Conservation (phyloP, 2,113 vertebrate genomes). For the Elaphurus davidianus region DNA sequence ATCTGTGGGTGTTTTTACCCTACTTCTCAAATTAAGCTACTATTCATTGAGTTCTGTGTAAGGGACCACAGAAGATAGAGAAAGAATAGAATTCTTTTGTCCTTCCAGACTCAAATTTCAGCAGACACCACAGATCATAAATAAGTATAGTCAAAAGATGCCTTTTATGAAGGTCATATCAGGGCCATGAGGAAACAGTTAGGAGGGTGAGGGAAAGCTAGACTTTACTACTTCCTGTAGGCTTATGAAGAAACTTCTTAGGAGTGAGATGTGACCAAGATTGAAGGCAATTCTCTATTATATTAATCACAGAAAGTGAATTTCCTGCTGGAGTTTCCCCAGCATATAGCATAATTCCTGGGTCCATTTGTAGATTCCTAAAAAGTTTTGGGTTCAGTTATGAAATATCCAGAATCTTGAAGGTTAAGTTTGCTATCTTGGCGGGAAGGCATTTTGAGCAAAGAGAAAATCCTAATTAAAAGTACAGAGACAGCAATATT, state of each 20-base stretch:
- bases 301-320: background rate
- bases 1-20: background rate
- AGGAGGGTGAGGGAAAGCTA: rapidly evolving
- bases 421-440: background rate
- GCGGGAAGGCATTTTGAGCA: background rate
- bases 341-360: background rate
- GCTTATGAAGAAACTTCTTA: background rate
- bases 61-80: background rate
- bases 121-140: background rate
- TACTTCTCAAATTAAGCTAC: background rate
- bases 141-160: background rate
- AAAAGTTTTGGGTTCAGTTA: background rate
- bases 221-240: background rate
- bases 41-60: background rate
- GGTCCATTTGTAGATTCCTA: background rate
- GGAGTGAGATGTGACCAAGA: background rate
- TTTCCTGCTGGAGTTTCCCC: background rate
- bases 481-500: background rate
- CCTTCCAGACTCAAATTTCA: background rate
- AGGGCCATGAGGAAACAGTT: background rate
- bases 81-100: background rate
- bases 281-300: background rate
- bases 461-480: background rate
- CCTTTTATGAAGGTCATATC: background rate
- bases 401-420: background rate